phyloP scores from a whole-genome alignment of 2,888 invertebrate species.

The Dasysyrphus albostriatus region DNA sequence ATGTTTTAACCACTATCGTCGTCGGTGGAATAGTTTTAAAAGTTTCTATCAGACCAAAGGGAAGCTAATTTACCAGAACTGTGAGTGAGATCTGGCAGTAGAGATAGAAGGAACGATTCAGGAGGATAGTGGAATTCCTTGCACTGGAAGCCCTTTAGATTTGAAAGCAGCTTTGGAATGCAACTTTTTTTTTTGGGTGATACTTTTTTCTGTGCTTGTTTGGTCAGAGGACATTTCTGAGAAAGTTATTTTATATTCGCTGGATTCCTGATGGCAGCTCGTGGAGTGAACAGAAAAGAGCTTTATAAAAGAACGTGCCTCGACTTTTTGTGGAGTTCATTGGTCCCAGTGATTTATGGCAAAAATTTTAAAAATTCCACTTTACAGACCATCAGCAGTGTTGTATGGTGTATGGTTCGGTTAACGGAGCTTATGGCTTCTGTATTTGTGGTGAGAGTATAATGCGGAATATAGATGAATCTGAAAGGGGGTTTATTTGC shows the following conservation, averaged over 20 bases:
- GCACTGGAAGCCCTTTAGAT: slow-evolving; percentile 40
- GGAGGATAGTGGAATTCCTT: slow-evolving; percentile 41
- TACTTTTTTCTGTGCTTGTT: not conserved
- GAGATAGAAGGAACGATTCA: slow-evolving; percentile 36
- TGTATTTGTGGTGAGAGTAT: not conserved
- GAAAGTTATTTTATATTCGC: slow-evolving; percentile 44
- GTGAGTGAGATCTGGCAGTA: slow-evolving; percentile 40
- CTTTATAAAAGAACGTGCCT: slow-evolving; percentile 30
- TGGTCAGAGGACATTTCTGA: slow-evolving; percentile 32
- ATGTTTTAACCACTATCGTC: slow-evolving; percentile 46
- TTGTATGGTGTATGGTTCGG: not conserved
- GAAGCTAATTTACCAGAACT: slow-evolving; percentile 45
- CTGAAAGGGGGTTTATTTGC: slow-evolving; percentile 24
- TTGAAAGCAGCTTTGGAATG: slow-evolving; percentile 50
- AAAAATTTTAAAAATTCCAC: slow-evolving; percentile 48
- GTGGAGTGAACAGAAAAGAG: slow-evolving; percentile 21
- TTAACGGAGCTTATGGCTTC: not conserved
- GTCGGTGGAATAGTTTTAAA: slow-evolving; percentile 52
- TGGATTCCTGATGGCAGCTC: slow-evolving; percentile 14
- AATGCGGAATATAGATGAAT: slow-evolving; percentile 22
- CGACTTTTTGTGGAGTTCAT: slow-evolving; percentile 53
- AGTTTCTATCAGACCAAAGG: slow-evolving; percentile 51
- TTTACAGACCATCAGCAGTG: slow-evolving; percentile 8
- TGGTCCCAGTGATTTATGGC: slow-evolving; percentile 60
- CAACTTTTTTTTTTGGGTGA: slow-evolving; percentile 16